Evolutionary conservation across 2,888 invertebrate species (phyloP), one percentile per base, ranked within the genome.

Genomic region (Leptinotarsa tumamoca): DNA sequence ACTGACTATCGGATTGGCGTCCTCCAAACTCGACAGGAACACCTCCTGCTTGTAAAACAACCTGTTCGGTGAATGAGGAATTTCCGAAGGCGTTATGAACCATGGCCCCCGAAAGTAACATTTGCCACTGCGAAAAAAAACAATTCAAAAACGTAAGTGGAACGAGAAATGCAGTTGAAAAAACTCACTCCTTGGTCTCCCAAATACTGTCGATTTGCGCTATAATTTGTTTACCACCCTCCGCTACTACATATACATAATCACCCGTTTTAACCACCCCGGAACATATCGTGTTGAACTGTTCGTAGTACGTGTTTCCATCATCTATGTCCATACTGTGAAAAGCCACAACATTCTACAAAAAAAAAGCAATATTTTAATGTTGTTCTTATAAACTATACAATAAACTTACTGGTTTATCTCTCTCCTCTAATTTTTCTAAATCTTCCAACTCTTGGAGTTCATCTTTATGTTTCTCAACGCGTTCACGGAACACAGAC

Each of bases 11-110:
- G 97, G 96, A 87, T 96, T 96, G 0, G 96, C 95, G 85, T 97
- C 97, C 86, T 98, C 98, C 79, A 96, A 93, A 0, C 96, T 95
- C 50, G 97, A 97, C 52, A 97, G 90, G 84, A 98, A 93, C 76
- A 98, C 93, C 89, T 99, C 99, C 89, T 97, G 96, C 83, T 96
- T 95, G 90, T 96, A 99, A 89, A 97, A 98, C 68, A 95, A 91
- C 89, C 93, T 90, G 23, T 91, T 93, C 14, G 94, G 92, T 4
- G 94, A 91, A 84, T 95, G 95, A 15, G 95, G 93, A 17, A 98
- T 94, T 88, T 98, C 98, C 2, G 93, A 91, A 0, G 98, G 97
- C 68, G 95, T 92, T 72, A 98, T 93, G 81, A 98, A 92, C 94
- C 96, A 97, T 0, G 98, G 97, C 0, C 99, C 99, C 78, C 95